A percentile compares a stretch with the other conserved stretches of the same genome.
These are phyloP conservation scores for Trichacis sp. DNA, from an alignment of 2,888 invertebrate species.

Conservation along the genomic window DNA sequence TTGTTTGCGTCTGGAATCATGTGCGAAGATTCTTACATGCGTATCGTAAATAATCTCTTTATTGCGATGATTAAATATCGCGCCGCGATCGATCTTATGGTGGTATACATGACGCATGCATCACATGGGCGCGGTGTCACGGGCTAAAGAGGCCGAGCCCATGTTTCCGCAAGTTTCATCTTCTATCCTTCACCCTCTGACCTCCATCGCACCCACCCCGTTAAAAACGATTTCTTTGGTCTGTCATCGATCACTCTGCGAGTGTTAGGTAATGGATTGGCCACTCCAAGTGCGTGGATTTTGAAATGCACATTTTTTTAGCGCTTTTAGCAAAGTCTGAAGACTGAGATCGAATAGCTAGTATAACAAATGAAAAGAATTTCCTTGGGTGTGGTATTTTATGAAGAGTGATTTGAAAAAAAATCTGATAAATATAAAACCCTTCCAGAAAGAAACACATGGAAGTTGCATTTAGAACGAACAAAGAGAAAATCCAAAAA, in stretches of 20 bases:
- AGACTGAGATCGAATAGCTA: no score
- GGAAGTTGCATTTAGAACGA: no score
- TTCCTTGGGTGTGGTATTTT: no score
- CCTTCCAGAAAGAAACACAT: no score
- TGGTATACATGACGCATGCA: conserved; percentile 28
- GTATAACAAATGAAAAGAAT: no score
- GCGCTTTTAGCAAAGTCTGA: background rate
- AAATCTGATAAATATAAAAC: no score
- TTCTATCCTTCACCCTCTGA: conserved; percentile 55
- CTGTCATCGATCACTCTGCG: conserved; percentile 30
- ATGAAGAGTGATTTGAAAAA: no score
- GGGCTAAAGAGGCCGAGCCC: conserved; percentile 65
- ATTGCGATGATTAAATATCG: background rate
- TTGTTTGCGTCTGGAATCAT: no score
- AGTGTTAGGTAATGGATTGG: conserved; percentile 35
- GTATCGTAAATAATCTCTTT: no score
- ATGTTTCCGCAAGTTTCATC: conserved; percentile 61
- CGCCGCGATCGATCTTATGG: conserved; percentile 18
- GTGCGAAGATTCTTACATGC: no score
- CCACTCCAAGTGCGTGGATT: conserved; percentile 11
- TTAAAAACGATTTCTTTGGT: conserved; percentile 38
- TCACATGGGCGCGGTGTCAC: conserved; percentile 64
- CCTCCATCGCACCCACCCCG: conserved; percentile 44
- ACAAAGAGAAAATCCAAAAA: no score
- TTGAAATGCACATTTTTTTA: background rate